Conservation (phyloP, 2,113 vertebrate species). For the Archilochus colubris region DNA sequence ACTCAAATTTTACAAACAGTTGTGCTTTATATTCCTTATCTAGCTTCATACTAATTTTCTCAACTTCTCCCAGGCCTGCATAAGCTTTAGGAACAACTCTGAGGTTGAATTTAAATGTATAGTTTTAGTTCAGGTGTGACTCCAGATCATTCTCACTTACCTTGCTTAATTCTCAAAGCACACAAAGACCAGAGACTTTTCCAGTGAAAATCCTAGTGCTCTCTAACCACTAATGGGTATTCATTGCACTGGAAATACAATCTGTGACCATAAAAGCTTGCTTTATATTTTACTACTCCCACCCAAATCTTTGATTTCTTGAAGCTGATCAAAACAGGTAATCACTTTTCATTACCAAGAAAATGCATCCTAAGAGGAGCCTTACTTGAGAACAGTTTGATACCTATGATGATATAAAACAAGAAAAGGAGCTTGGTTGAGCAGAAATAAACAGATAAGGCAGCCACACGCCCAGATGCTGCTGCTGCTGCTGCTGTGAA, state of each 20-base stretch:
- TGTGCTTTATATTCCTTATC: neutral
- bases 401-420: neutral
- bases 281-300: neutral
- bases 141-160: neutral
- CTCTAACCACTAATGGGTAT: neutral
- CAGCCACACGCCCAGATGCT: conserved; percentile 39
- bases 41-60: neutral
- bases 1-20: neutral
- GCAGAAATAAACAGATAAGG: conserved; percentile 21
- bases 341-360: neutral
- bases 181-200: neutral
- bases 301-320: neutral
- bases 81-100: neutral
- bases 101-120: neutral
- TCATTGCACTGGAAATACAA: neutral
- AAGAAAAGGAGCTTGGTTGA: neutral
- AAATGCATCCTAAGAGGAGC: neutral
- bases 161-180: neutral
- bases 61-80: neutral
- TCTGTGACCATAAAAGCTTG: neutral
- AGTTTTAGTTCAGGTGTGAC: neutral
- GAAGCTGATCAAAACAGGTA: neutral
- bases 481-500: conserved; percentile 20
- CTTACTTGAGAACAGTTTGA: neutral
- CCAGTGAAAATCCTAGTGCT: neutral